Conservation (phyloP, 1,140 invertebrate genomes). For the Drosophila pallidifrons region DNA sequence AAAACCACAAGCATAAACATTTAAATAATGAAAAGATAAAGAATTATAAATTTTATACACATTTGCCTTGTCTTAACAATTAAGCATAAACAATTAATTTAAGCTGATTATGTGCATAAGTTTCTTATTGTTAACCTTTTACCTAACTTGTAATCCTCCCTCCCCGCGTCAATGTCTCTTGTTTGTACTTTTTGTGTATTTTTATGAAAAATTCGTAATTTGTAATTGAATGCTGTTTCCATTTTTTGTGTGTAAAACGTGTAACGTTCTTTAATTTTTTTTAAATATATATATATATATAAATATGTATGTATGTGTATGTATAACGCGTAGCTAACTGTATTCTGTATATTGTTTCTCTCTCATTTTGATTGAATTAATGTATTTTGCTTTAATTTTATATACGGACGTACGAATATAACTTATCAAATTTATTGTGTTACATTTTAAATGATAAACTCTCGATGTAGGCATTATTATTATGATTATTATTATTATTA, state of each 20-base stretch:
- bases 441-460: constrained; percentile 53
- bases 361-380: constrained; percentile 33
- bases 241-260: constrained; percentile 7
- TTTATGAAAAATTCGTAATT: constrained; percentile 12
- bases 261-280: neutral
- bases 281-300: too few relatives aligned
- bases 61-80: constrained; percentile 35
- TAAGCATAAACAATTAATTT: constrained; percentile 19
- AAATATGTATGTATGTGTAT: too few relatives aligned
- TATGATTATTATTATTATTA: constrained; percentile 29
- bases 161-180: neutral
- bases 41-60: constrained; percentile 14
- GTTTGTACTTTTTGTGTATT: constrained; percentile 21
- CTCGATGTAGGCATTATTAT: constrained; percentile 41
- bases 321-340: constrained; percentile 12
- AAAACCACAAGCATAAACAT: neutral
- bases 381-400: constrained; percentile 45
- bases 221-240: constrained; percentile 18
- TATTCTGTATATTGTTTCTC: constrained; percentile 40
- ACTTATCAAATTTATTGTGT: constrained; percentile 55
- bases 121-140: constrained; percentile 21
- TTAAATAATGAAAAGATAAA: neutral
- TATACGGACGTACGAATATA: constrained; percentile 38
- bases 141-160: constrained; percentile 8
- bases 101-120: constrained; percentile 33